A percentile compares a stretch with the other conserved stretches of the same genome.
These are phyloP conservation scores for Cyprinodon variegatus DNA, from an alignment of 2,113 vertebrate species.

Conservation along the genomic window DNA sequence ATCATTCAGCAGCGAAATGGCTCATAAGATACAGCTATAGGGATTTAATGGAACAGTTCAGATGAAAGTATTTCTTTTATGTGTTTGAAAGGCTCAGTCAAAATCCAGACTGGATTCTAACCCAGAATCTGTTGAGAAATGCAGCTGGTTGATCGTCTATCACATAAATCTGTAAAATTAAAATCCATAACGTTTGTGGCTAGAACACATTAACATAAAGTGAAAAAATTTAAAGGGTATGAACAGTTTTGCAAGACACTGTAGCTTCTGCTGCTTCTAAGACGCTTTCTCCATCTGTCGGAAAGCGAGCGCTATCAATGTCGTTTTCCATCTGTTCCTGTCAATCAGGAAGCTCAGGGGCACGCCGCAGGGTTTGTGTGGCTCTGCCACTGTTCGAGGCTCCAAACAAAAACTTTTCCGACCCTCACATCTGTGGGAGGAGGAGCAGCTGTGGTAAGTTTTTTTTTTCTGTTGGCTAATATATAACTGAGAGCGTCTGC, in stretches of 20 bases:
- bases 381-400: conserved; percentile 17
- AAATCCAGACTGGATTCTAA: not conserved
- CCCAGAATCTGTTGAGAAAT: not conserved
- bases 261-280: not conserved
- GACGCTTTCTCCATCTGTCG: not conserved
- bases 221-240: not conserved
- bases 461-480: not conserved
- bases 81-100: not conserved
- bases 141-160: not conserved
- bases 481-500: not conserved
- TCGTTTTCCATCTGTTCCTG: conserved; percentile 74
- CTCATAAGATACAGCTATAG: not conserved
- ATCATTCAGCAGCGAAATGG: not conserved
- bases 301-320: conserved; percentile 3
- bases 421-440: not conserved
- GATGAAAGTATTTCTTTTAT: not conserved
- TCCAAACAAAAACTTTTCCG: conserved; percentile 15
- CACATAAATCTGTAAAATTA: not conserved
- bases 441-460: conserved; percentile 51
- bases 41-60: not conserved
- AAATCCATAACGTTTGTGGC: not conserved
- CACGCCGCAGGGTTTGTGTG: conserved; percentile 30
- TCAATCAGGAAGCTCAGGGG: conserved; percentile 63
- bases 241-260: not conserved
- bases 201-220: not conserved